Conservation (phyloP, 2,797 vertebrate genomes). For the Brotula barbata region DNA sequence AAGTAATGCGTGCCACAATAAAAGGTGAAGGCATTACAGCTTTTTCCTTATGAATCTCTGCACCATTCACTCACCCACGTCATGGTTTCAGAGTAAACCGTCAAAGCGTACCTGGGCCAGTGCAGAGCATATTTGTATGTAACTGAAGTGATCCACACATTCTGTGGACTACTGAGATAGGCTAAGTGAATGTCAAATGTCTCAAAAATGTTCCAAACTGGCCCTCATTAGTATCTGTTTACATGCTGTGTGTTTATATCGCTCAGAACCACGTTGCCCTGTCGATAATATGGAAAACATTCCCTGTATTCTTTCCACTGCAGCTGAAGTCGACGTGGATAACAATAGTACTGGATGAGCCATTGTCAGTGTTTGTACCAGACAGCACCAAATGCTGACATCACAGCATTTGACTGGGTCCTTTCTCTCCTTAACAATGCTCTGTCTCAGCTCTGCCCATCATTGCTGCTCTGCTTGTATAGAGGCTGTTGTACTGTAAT, state of each 20-base stretch:
- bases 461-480: conserved; percentile 11
- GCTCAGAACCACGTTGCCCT: conserved; percentile 19
- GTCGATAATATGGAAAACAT: conserved; percentile 31
- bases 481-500: background rate
- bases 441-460: conserved; percentile 18
- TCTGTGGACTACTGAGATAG: no score
- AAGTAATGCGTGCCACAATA: no score
- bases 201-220: no score
- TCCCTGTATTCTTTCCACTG: conserved; percentile 20
- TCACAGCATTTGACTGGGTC: conserved; percentile 18
- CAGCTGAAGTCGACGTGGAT: conserved; percentile 10
- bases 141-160: no score
- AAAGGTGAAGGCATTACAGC: no score
- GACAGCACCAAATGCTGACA: conserved; percentile 23
- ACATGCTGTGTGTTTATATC: conserved; percentile 15
- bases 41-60: no score
- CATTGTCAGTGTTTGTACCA: conserved; percentile 27
- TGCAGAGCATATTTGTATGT: no score
- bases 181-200: no score
- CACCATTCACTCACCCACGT: no score
- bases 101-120: no score
- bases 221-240: no score
- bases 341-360: conserved; percentile 25
- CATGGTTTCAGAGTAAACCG: no score
- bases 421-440: conserved; percentile 40